Conservation (phyloP, 2,888 invertebrate genomes). For the Incurvaria masculella region DNA sequence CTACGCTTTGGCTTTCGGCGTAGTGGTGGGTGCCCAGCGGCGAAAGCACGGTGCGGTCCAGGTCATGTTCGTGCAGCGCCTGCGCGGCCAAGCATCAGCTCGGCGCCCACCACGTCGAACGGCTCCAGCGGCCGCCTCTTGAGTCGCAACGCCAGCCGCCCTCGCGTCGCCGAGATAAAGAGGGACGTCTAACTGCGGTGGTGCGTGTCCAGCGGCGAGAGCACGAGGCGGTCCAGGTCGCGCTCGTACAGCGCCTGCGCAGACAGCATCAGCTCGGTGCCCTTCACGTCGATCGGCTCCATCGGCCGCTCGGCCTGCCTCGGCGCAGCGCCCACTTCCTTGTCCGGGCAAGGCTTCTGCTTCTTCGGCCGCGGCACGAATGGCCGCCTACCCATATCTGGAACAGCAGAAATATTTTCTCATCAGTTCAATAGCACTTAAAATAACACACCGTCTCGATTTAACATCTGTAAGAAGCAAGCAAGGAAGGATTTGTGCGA, state of each 20-base stretch:
- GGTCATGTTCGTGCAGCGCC: constrained; percentile 35
- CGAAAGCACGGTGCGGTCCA: constrained; percentile 31
- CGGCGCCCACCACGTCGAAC: constrained; percentile 44
- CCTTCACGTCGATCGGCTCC: constrained; percentile 33
- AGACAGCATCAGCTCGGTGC: constrained; percentile 44
- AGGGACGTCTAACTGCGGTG: constrained; percentile 41
- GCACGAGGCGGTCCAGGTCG: constrained; percentile 30
- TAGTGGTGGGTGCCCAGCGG: constrained; percentile 35
- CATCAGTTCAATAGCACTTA: too few species aligned
- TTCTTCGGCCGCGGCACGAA: constrained; percentile 37
- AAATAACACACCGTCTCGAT: too few species aligned
- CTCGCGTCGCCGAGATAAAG: too few species aligned
- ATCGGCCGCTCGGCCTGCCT: constrained; percentile 17
- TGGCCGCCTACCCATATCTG: constrained; percentile 38
- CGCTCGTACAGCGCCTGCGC: constrained; percentile 37
- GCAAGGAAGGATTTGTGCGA: too few species aligned
- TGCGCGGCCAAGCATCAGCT: constrained; percentile 41
- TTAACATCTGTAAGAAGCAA: too few species aligned
- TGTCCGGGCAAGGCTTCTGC: constrained; percentile 19
- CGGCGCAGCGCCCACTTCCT: constrained; percentile 14
- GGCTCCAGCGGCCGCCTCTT: constrained; percentile 12
- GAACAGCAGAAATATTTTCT: too few species aligned
- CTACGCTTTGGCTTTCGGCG: too few species aligned
- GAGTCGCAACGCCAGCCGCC: too few species aligned
- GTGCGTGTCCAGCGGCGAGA: constrained; percentile 36